Evolutionary conservation across 1,140 invertebrate species (phyloP).

Genomic region (Lasaia peninsularis): DNA sequence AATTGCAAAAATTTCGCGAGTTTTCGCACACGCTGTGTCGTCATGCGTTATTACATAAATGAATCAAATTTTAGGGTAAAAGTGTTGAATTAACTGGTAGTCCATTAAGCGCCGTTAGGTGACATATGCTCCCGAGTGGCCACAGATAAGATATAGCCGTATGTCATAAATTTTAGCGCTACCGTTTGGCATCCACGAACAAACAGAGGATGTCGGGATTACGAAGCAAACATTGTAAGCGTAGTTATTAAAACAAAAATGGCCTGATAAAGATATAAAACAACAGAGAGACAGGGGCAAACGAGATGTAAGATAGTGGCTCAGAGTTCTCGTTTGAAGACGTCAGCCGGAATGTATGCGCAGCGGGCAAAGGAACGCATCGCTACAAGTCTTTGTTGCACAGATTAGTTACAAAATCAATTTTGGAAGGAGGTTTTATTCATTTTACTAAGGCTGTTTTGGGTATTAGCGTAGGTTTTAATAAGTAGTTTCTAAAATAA

Average conservation of each 20-base stretch:
- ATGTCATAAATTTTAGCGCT: constrained; percentile 66
- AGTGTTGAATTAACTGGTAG: constrained; percentile 57
- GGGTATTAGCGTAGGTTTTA: background rate
- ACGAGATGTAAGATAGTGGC: constrained; percentile 49
- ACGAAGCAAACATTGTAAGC: constrained; percentile 52
- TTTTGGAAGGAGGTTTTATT: background rate
- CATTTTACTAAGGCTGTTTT: background rate
- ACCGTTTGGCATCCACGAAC: constrained; percentile 63
- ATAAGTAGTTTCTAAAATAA: background rate
- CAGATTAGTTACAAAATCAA: constrained; percentile 1
- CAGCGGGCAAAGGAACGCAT: constrained; percentile 13
- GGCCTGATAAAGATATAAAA: constrained; percentile 56
- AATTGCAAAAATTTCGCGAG: constrained; percentile 23
- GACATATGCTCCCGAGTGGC: constrained; percentile 68
- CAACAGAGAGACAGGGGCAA: constrained; percentile 42
- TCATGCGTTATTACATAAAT: constrained; percentile 28
- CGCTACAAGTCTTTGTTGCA: background rate
- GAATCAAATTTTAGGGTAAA: constrained; percentile 50
- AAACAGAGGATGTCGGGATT: constrained; percentile 57
- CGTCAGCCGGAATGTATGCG: constrained; percentile 20
- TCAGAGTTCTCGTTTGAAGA: constrained; percentile 28
- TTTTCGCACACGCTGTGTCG: constrained; percentile 46
- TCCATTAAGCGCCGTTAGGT: constrained; percentile 57
- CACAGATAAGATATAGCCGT: constrained; percentile 72
- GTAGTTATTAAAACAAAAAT: constrained; percentile 50